phyloP scores from a whole-genome alignment of 2,888 invertebrate genomes.

The Stenchaetothrips biformis region DNA sequence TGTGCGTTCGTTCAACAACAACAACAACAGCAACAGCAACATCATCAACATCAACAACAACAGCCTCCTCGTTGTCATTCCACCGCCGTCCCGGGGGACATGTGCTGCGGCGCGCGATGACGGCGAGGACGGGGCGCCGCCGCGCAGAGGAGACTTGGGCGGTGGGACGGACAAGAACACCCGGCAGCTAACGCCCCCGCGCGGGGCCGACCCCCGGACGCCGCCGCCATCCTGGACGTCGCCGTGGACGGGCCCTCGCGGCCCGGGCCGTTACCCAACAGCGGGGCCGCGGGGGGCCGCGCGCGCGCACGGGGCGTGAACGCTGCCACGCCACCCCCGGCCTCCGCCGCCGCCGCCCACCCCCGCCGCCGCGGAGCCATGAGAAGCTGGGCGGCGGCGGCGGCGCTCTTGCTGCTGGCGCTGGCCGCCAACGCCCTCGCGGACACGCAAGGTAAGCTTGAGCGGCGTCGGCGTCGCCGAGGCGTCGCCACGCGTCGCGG shows the following conservation, averaged over 20 bases:
- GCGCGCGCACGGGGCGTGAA: neutral
- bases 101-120: too few species aligned
- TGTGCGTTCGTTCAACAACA: too few species aligned
- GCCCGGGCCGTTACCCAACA: constrained; percentile 27
- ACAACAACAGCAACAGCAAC: too few species aligned
- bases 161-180: constrained; percentile 33
- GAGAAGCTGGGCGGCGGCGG: neutral
- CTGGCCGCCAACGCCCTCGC: neutral
- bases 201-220: constrained; percentile 23
- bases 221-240: neutral
- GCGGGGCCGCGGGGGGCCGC: constrained; percentile 28
- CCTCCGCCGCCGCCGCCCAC: neutral
- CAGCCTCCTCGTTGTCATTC: too few species aligned
- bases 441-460: neutral
- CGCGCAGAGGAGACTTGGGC: constrained; percentile 32
- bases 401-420: neutral
- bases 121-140: constrained; percentile 29
- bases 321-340: neutral
- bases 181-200: constrained; percentile 32
- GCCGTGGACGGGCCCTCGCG: neutral
- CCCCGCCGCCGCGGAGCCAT: neutral
- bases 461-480: neutral
- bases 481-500: neutral
- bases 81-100: too few species aligned
- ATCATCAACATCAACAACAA: too few species aligned